Percentiles rank a stretch among this genome's conserved stretches.
These are phyloP conservation scores for Microctonus aethiopoides DNA, from an alignment of 2,888 invertebrate species.

Conservation along the genomic window DNA sequence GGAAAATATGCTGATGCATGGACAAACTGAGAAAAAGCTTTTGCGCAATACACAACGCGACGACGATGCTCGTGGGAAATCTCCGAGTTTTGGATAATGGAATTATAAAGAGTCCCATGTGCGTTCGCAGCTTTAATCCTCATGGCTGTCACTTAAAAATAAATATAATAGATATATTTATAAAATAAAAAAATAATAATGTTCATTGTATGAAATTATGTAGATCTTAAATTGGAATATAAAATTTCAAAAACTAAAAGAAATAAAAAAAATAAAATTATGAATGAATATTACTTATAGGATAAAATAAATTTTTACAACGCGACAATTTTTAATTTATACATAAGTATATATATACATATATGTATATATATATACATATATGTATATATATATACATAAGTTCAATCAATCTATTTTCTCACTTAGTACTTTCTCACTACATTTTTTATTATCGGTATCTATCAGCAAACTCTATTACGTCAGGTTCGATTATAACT, in stretches of 20 bases:
- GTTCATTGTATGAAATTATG: too few relatives aligned
- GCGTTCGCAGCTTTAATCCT: slow-evolving; percentile 8
- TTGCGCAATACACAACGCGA: slow-evolving; percentile 48
- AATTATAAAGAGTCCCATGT: slow-evolving; percentile 57
- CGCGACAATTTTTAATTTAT: too few relatives aligned
- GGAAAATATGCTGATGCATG: not conserved
- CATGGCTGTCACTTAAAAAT: slow-evolving; percentile 3
- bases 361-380: too few relatives aligned
- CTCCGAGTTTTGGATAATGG: slow-evolving; percentile 58
- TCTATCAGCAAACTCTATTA: slow-evolving; percentile 56
- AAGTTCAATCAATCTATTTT: not conserved
- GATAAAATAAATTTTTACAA: too few relatives aligned
- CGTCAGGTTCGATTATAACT: slow-evolving; percentile 61
- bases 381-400: not conserved
- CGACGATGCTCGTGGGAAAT: slow-evolving; percentile 59
- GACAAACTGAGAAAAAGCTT: not conserved
- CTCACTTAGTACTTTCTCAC: not conserved
- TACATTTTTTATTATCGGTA: slow-evolving; percentile 52
- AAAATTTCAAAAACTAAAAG: not conserved
- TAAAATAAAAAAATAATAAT: slow-evolving; percentile 17
- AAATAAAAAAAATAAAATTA: too few relatives aligned
- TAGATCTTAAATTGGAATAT: not conserved
- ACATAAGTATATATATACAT: too few relatives aligned
- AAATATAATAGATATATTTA: slow-evolving; percentile 7
- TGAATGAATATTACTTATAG: not conserved